These are phyloP conservation scores for Leontopithecus rosalia DNA, from an alignment of 2,797 vertebrate species.

Conservation along the genomic window DNA sequence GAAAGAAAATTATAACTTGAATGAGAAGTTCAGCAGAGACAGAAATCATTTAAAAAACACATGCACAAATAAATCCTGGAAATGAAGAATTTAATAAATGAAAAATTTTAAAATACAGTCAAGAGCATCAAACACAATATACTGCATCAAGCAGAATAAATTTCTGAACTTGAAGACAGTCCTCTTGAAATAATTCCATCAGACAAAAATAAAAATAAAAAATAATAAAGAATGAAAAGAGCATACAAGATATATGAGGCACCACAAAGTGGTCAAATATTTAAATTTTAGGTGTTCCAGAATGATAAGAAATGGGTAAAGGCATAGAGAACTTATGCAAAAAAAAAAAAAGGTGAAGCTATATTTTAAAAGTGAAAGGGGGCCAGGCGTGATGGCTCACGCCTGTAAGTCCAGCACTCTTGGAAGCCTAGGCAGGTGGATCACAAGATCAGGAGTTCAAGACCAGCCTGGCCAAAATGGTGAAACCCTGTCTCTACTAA, in stretches of 20 bases:
- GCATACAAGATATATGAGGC: neutral
- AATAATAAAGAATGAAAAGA: neutral
- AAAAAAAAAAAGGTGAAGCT: neutral
- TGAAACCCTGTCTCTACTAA: too few species aligned
- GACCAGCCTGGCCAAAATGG: too few species aligned
- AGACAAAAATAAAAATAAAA: neutral
- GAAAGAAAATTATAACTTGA: neutral
- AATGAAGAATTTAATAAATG: neutral
- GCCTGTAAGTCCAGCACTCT: too few species aligned
- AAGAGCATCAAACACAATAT: neutral
- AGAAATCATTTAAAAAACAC: neutral
- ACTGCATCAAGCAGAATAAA: neutral
- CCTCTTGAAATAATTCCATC: neutral
- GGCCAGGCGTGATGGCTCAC: too few species aligned
- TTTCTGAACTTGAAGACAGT: neutral
- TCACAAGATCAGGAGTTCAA: too few species aligned
- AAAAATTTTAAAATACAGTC: neutral
- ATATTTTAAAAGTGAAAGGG: neutral
- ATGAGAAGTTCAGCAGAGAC: neutral
- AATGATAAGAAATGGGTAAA: neutral
- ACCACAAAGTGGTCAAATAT: neutral
- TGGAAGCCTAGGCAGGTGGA: accelerated
- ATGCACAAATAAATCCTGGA: neutral
- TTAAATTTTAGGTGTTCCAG: neutral
- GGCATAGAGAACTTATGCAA: neutral